Evolutionary conservation across 2,888 invertebrate genomes (phyloP), one percentile per base, ranked within the genome.

Genomic region (Pammene aurita): DNA sequence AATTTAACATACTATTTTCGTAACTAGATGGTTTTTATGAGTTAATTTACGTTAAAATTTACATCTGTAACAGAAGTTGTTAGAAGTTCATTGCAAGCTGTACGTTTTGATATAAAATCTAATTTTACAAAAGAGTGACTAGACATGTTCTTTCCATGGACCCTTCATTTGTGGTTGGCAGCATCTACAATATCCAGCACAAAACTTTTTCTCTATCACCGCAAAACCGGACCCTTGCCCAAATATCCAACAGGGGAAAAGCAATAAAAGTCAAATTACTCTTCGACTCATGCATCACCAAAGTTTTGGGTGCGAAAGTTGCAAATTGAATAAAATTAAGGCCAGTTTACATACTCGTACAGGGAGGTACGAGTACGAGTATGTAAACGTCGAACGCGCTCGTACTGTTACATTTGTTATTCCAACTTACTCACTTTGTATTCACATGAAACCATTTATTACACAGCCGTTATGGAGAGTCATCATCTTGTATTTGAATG

Each of bases 271-370:
- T 87, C 87, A 84, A 89, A 90, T 90, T 90, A 90, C 86, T 84
- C 87, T 84, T 84, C 80, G 84, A 89, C 84, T 89, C 88, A 88
- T 90, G 86, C 88, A 87, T 90, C 88, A 90, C 83, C 78, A 84
- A 90, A 90, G 88, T 91, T 90, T 90, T 82, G 90, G 90, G 90
- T 86, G 82, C 81, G 81, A 82, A 85, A 89, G 87, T 88, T 87
- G 82, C 88, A 89, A 90, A 91, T 90, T 89, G 89, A 90, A 91
- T 90, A 85, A 89, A 90, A 90, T 90, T 88, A 87, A 86, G 88
- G 87, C 78, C 82, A 80, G 80, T n/a, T n/a, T n/a, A n/a, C n/a
- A n/a, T n/a, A n/a, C n/a, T n/a, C n/a, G n/a, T n/a, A n/a, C n/a
- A n/a, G n/a, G n/a, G n/a, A n/a, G n/a, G n/a, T n/a, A n/a, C n/a